Evolutionary conservation across 1,140 invertebrate genomes (phyloP), one percentile per base, ranked within the genome.

Genomic region (Caenorhabditis tropicalis): DNA sequence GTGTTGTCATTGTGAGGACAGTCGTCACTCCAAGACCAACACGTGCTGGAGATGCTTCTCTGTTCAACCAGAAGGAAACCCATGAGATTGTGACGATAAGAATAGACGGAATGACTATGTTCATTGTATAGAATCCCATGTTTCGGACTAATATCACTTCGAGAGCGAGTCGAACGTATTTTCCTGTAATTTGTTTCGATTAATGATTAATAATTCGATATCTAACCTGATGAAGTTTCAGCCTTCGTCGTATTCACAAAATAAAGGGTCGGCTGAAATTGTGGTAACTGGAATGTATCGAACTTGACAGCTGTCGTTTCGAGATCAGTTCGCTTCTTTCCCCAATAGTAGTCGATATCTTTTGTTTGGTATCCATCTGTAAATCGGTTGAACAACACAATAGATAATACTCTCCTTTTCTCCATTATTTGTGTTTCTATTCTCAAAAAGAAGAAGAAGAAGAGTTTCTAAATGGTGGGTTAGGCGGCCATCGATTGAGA

Each of bases 31-130:
- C 91, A 2, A 91, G 80, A 12, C 91, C 91, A 15, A 91, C 91
- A 27, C 88, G 60, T 51, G 91, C 91, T 19, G 89, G 91, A n/a
- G 85, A 87, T 29, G 91, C 91, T 80, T 92, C 90, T 56, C 92
- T 86, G 83, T 92, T 92, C 21, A 93, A 85, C 92, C 92, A 93
- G 88, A 93, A 93, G 19, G 92, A 92, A n/a, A 98, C 96, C 96
- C 97, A 98, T 88, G 96, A 97, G 93, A 98, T 98, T 92, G 98
- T 97, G 92, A 99, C 97, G 93, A 99, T 98, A 91, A 99, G 94
- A 92, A 96, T 95, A 91, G 96, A 97, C 88, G 97, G 97, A 93
- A 98, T 97, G 94, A 98, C 98, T 92, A 98, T 98, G 93, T 99
- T 97, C 93, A 98, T 98, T 90, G 98, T 93, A 93, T 99, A 98